Evolutionary conservation across 1,140 invertebrate species (phyloP).

Genomic region (Drosophila arawakana): DNA sequence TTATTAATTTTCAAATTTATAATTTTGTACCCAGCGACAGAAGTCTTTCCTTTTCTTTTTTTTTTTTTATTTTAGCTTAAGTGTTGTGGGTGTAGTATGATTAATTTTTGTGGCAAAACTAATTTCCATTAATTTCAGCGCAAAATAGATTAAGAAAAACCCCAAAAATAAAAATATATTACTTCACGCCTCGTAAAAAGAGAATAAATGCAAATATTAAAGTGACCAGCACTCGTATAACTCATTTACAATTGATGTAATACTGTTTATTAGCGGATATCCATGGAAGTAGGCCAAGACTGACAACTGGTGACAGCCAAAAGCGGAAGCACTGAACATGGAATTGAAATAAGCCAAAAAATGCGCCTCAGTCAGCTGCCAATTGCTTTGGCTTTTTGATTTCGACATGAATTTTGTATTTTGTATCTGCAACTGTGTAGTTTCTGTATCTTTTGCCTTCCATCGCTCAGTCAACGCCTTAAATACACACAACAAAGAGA

Average conservation of each 20-base stretch:
- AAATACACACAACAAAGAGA: slow-evolving; percentile 18
- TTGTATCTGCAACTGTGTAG: slow-evolving; percentile 32
- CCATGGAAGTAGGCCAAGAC: slow-evolving; percentile 15
- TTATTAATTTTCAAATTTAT: slow-evolving; percentile 67
- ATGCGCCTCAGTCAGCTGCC: slow-evolving; percentile 22
- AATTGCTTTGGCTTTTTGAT: slow-evolving; percentile 40
- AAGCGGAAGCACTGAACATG: slow-evolving; percentile 33
- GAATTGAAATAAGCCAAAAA: slow-evolving; percentile 27
- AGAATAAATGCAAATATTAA: too few relatives aligned
- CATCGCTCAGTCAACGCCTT: slow-evolving; percentile 62
- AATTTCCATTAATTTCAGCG: slow-evolving; percentile 70
- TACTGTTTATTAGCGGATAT: slow-evolving; percentile 30
- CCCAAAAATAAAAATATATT: not conserved
- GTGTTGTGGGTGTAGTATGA: slow-evolving; percentile 63
- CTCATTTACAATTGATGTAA: slow-evolving; percentile 6
- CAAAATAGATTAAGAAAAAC: slow-evolving; percentile 47
- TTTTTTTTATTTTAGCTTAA: not conserved
- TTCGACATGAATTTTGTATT: slow-evolving; percentile 1
- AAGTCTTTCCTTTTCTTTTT: slow-evolving; percentile 16
- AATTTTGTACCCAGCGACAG: slow-evolving; percentile 50
- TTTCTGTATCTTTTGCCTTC: slow-evolving; percentile 11
- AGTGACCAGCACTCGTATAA: not conserved
- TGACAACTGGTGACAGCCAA: slow-evolving; percentile 26
- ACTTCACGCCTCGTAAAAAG: slow-evolving; percentile 1
- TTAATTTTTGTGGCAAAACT: slow-evolving; percentile 77